Evolutionary conservation across 2,888 invertebrate species (phyloP), one percentile per base, ranked within the genome.

Genomic region (Buathra laborator): DNA sequence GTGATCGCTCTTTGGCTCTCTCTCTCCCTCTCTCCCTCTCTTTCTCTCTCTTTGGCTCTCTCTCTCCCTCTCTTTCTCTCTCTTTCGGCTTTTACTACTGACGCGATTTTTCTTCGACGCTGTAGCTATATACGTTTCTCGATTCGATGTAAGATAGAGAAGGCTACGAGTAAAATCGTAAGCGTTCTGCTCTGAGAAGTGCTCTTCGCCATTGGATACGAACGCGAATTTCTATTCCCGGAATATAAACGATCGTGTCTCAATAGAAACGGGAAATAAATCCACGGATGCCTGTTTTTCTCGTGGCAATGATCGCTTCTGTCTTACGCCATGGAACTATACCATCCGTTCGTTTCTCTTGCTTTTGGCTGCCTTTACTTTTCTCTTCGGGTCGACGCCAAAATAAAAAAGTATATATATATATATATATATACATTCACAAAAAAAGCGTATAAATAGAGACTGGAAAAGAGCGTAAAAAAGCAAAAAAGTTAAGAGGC

Each of bases 231-330:
- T 90, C 90, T 90, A 91, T 91, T 90, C 88, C 86, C 83, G 83
- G 87, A 89, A 90, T 91, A 90, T 91, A 92, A 92, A 91, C 89
- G 92, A 89, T 90, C 90, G 88, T 88, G 89, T 90, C 91, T 90
- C 89, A 87, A 90, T 90, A 85, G 88, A 87, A 88, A 82, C 86
- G 87, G 84, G 81, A 87, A 89, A 93, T 92, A 92, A 92, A 93
- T 93, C 90, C 89, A 89, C 88, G 87, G 86, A 88, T 81, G 87
- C 84, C 79, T 86, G 87, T 86, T 83, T 37, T 84, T 76, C 78
- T 24, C 72, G 83, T 64, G 66, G 64, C 83, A 84, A 85, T 87
- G 85, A 86, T 87, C 83, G 81, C 79, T 80, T 53, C 72, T 64
- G 44, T 62, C 67, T 37, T 71, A 56, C 62, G 48, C 71, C 43